Evolutionary conservation across 1,140 invertebrate species (phyloP).

Genomic region (Drosophila arizonae): DNA sequence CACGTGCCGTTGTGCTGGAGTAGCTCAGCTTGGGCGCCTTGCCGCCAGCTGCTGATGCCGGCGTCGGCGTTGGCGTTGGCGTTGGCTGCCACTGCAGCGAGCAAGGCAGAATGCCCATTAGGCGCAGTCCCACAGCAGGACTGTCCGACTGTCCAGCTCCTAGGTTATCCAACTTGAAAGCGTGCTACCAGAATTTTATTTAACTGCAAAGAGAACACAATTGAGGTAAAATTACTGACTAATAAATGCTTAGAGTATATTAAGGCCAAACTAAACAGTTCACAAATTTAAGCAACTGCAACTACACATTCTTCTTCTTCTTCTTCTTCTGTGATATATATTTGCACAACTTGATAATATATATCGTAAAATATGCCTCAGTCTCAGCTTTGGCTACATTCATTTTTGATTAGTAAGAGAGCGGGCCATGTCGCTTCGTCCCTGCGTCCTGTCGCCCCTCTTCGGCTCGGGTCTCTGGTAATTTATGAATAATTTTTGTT

Average conservation of each 20-base stretch:
- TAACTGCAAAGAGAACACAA: constrained; percentile 24
- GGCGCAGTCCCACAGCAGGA: constrained; percentile 60
- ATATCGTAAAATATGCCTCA: background rate
- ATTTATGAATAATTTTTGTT: constrained; percentile 61
- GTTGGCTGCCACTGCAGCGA: constrained; percentile 56
- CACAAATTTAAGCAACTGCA: too few relatives aligned
- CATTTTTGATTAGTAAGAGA: constrained; percentile 44
- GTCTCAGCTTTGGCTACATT: constrained; percentile 23
- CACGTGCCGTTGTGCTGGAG: constrained; percentile 16
- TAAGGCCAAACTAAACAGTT: too few relatives aligned
- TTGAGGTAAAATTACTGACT: too few relatives aligned
- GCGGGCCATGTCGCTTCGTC: constrained; percentile 1
- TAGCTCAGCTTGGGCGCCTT: constrained; percentile 58
- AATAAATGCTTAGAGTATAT: too few relatives aligned
- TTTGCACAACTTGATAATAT: background rate
- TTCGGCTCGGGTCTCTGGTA: constrained; percentile 26
- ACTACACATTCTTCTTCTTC: too few relatives aligned
- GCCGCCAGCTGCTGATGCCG: constrained; percentile 23
- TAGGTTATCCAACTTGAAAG: constrained; percentile 57
- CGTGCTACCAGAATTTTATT: background rate
- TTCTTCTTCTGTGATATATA: too few relatives aligned
- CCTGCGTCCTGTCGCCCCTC: background rate
- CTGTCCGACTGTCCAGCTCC: constrained; percentile 30
- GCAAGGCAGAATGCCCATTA: constrained; percentile 67
- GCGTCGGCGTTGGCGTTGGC: background rate